Evolutionary conservation across 1,140 invertebrate genomes (phyloP).

Genomic region (Heterodera carotae): DNA sequence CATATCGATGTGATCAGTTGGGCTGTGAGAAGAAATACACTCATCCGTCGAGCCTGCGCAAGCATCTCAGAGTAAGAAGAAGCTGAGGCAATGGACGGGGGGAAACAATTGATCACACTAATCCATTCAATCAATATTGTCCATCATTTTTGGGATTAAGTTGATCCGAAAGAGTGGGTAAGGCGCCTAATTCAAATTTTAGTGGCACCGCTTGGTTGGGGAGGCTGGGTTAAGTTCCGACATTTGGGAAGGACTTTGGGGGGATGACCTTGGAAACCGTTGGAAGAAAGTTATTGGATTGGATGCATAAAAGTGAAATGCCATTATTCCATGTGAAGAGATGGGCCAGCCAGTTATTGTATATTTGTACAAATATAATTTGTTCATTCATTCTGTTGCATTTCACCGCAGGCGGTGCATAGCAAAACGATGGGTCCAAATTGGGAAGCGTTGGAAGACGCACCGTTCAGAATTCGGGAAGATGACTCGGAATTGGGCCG

Average conservation of each 20-base stretch:
- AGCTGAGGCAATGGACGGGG: not conserved
- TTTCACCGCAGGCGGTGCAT: not conserved
- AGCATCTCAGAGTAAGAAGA: slow-evolving; percentile 31
- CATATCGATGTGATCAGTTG: slow-evolving; percentile 24
- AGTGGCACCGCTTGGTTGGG: too few species aligned
- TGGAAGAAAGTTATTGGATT: not conserved
- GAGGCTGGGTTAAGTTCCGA: too few species aligned
- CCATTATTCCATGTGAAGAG: too few species aligned
- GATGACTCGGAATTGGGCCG: not conserved
- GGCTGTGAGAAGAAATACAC: slow-evolving; percentile 42
- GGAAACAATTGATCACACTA: not conserved
- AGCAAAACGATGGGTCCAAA: slow-evolving; percentile 1
- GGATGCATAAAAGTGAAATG: not conserved
- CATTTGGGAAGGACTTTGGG: not conserved
- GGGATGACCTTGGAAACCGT: not conserved
- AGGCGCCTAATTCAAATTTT: not conserved
- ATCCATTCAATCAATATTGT: not conserved
- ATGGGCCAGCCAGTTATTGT: too few species aligned
- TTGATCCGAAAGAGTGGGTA: not conserved
- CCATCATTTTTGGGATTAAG: slow-evolving; percentile 13
- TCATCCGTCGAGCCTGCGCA: slow-evolving; percentile 35
- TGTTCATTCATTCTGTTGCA: not conserved
- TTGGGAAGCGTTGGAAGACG: not conserved
- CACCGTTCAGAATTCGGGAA: not conserved
- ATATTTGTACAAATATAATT: not conserved